These are phyloP conservation scores for Pampusana beccarii DNA, from an alignment of 2,113 vertebrate genomes.

Conservation along the genomic window DNA sequence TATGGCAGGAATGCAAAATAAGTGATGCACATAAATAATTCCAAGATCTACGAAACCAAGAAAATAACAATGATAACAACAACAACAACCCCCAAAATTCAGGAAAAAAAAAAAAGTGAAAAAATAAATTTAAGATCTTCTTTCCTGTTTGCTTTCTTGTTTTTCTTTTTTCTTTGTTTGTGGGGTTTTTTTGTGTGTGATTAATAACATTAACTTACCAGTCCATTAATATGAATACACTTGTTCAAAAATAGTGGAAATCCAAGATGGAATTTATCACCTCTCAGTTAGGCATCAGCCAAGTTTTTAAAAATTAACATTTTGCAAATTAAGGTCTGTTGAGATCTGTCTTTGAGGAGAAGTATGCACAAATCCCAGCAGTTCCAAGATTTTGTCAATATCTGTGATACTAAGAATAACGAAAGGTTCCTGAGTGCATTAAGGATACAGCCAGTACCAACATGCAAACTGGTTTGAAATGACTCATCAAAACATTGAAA, in stretches of 20 bases:
- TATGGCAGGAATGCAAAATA: not conserved
- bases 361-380: accelerated
- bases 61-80: not conserved
- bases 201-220: not conserved
- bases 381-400: not conserved
- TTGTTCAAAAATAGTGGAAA: not conserved
- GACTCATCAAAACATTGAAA: not conserved
- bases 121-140: not conserved
- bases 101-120: not conserved
- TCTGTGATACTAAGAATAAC: not conserved
- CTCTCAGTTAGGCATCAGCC: accelerated
- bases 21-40: not conserved
- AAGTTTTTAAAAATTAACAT: not conserved
- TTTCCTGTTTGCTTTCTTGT: not conserved
- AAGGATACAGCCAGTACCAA: not conserved
- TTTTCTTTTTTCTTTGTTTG: not conserved
- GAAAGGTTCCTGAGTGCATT: not conserved
- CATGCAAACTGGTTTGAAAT: accelerated
- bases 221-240: accelerated
- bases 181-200: not conserved
- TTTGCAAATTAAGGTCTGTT: not conserved
- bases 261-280: not conserved
- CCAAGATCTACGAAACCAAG: not conserved
- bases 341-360: not conserved
- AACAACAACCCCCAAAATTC: too few species aligned